A percentile compares a stretch with the other conserved stretches of the same genome.
phyloP scores from a whole-genome alignment of 2,797 vertebrate genomes.

The Brachymystax lenok region DNA sequence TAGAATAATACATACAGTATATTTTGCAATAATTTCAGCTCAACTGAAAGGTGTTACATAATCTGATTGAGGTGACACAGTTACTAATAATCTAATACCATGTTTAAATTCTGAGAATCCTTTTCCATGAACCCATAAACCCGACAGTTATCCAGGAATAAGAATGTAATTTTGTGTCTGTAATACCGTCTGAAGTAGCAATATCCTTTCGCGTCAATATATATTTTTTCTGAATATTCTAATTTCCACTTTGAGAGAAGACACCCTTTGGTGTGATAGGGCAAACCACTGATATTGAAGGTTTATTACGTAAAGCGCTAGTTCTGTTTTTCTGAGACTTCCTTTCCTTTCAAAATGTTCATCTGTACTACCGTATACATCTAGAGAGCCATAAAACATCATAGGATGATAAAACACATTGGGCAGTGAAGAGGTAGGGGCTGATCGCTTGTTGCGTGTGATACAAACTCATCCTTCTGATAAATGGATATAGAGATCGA shows the following conservation, averaged over 20 bases:
- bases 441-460: neutral
- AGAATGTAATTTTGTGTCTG: neutral
- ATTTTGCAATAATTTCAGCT: neutral
- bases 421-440: neutral
- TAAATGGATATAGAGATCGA: slow-evolving; percentile 1
- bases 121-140: neutral
- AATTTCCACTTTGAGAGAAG: neutral
- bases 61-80: neutral
- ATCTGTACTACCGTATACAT: neutral
- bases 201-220: neutral
- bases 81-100: neutral
- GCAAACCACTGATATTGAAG: neutral
- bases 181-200: neutral
- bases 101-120: neutral
- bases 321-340: neutral
- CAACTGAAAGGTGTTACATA: neutral
- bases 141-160: neutral
- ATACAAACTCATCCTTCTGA: neutral
- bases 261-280: neutral
- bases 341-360: neutral
- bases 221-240: neutral
- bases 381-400: neutral
- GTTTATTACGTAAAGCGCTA: neutral
- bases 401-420: slow-evolving; percentile 1
- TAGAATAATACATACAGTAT: neutral